Percentiles rank a stretch among this genome's conserved stretches.
phyloP scores from a whole-genome alignment of 2,797 vertebrate genomes.

The Gallinago solitaria region DNA sequence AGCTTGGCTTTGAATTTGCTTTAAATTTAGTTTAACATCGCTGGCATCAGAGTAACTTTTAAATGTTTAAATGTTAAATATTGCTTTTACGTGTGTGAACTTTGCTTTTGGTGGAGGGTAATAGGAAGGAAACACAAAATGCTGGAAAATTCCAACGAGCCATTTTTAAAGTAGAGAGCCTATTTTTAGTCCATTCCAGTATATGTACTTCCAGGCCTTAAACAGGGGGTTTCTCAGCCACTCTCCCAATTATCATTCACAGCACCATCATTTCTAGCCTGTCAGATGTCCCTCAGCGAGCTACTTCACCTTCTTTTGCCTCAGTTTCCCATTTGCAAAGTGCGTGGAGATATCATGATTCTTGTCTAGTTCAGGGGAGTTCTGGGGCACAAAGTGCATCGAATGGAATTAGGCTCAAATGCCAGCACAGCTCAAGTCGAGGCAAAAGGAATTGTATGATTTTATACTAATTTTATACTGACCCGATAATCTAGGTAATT shows the following conservation, averaged over 20 bases:
- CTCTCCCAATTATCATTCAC: background rate
- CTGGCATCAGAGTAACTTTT: background rate
- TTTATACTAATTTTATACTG: background rate
- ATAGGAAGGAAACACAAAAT: background rate
- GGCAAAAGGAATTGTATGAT: background rate
- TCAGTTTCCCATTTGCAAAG: conserved; percentile 26
- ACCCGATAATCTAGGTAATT: background rate
- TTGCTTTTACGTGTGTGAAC: background rate
- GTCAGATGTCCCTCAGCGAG: background rate
- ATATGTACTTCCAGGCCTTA: background rate
- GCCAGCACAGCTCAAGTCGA: background rate
- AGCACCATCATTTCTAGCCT: background rate
- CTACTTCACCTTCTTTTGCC: background rate
- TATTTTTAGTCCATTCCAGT: background rate
- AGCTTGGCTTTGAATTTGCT: background rate
- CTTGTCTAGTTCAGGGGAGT: background rate
- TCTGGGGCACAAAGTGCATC: background rate
- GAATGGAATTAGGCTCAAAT: background rate
- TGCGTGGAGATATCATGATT: background rate
- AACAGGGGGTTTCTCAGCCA: background rate
- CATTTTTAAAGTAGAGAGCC: background rate
- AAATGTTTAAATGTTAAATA: background rate
- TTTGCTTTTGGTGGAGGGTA: background rate
- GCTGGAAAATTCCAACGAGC: background rate
- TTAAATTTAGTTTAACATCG: background rate